A percentile compares a stretch with the other conserved stretches of the same genome.
phyloP scores from a whole-genome alignment of 2,888 invertebrate species.

The Ormyrus rosae region DNA sequence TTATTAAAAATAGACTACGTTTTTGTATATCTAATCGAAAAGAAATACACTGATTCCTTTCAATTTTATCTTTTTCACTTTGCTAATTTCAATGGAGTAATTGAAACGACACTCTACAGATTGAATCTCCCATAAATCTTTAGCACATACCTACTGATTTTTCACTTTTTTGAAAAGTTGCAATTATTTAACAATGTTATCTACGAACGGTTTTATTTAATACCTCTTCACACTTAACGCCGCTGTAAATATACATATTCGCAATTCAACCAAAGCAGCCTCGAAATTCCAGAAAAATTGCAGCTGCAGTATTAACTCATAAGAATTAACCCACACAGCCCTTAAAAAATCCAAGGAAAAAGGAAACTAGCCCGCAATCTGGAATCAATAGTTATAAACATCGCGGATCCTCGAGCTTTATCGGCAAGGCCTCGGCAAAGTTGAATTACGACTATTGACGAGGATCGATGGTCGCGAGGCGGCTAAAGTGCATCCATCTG shows the following conservation, averaged over 20 bases:
- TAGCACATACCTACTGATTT: no score
- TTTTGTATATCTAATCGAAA: no score
- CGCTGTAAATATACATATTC: no score
- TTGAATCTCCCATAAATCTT: no score
- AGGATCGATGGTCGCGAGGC: slow-evolving; percentile 3
- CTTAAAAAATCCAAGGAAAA: neutral
- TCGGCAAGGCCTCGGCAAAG: slow-evolving; percentile 34
- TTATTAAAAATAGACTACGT: no score
- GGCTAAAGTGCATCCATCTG: neutral
- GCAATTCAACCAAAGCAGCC: no score
- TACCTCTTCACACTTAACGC: no score
- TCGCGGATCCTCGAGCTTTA: neutral
- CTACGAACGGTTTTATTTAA: no score
- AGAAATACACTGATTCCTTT: no score
- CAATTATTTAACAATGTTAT: neutral
- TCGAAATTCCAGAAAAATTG: neutral
- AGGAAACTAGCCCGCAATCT: neutral
- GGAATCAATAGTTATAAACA: neutral
- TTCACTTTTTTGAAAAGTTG: neutral
- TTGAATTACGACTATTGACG: slow-evolving; percentile 12
- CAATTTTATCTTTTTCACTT: no score
- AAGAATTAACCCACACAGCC: neutral
- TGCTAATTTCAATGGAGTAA: no score
- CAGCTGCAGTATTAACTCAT: neutral
- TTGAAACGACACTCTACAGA: no score